These are phyloP conservation scores for Percopsis transmontana DNA, from an alignment of 2,113 vertebrate species.

Conservation along the genomic window DNA sequence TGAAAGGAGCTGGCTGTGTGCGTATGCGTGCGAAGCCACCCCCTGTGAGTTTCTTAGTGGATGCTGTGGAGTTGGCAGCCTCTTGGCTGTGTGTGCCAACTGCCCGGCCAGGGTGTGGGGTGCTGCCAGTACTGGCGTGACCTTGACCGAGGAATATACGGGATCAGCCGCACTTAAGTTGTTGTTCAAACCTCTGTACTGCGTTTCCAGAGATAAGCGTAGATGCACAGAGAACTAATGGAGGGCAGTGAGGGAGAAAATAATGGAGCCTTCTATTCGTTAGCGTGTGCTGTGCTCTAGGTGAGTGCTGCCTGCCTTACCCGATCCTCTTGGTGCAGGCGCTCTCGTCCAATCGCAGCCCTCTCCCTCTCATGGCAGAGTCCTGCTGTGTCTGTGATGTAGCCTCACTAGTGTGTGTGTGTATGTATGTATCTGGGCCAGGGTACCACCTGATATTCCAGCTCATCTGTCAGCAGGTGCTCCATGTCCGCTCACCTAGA, in stretches of 20 bases:
- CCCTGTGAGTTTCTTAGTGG: neutral
- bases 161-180: slow-evolving; percentile 3
- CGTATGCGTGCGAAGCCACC: neutral
- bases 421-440: neutral
- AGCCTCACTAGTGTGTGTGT: slow-evolving; percentile 7
- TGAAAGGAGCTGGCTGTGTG: neutral
- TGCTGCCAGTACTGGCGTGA: slow-evolving; percentile 7
- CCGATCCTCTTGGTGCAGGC: slow-evolving; percentile 55
- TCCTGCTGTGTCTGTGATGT: slow-evolving; percentile 16
- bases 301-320: slow-evolving; percentile 52
- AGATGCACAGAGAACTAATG: neutral
- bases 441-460: slow-evolving; percentile 30
- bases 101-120: neutral
- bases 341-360: slow-evolving; percentile 41
- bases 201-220: too few relatives aligned
- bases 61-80: neutral
- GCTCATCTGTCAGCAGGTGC: slow-evolving; percentile 34
- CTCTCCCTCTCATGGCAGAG: slow-evolving; percentile 18
- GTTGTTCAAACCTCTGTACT: neutral
- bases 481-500: slow-evolving; percentile 10
- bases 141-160: slow-evolving; percentile 35
- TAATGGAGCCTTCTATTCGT: neutral
- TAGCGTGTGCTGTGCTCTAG: slow-evolving; percentile 52
- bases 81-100: neutral
- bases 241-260: neutral